Conservation (phyloP, 2,797 vertebrate genomes). For the Centroberyx gerrardi region DNA sequence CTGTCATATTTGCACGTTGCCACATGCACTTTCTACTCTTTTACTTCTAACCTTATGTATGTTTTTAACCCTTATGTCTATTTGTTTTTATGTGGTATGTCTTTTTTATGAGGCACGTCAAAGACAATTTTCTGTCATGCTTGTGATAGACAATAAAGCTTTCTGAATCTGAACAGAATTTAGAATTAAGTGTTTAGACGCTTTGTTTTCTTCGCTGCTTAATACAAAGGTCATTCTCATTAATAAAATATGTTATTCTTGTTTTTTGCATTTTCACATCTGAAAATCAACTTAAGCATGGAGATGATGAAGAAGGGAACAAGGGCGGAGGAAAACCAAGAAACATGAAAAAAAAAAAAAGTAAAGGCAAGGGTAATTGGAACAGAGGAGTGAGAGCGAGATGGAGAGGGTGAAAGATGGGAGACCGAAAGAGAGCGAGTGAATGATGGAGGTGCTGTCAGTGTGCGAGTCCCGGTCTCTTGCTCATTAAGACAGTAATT, state of each 20-base stretch:
- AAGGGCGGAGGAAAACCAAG: background rate
- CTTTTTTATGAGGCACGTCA: no score
- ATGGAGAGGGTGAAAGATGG: constrained; percentile 63
- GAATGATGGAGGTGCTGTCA: constrained; percentile 72
- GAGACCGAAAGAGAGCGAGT: constrained; percentile 48
- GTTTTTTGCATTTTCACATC: background rate
- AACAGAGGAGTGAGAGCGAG: constrained; percentile 52
- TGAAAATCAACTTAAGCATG: background rate
- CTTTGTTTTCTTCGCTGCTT: background rate
- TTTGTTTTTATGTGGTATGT: no score
- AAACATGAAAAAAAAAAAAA: background rate
- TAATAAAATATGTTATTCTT: background rate
- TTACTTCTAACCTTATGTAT: no score
- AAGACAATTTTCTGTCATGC: no score
- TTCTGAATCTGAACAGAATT: background rate
- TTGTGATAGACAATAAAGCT: no score
- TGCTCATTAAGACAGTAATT: constrained; percentile 80
- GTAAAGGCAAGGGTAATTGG: constrained; percentile 47
- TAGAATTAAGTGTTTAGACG: background rate
- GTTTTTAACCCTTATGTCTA: no score
- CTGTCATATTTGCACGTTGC: no score
- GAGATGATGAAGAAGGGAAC: background rate
- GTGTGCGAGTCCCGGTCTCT: constrained; percentile 55
- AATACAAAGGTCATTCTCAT: background rate
- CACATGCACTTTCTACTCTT: no score